Conservation (phyloP, 2,113 vertebrate species). For the Myiozetetes cayanensis region DNA sequence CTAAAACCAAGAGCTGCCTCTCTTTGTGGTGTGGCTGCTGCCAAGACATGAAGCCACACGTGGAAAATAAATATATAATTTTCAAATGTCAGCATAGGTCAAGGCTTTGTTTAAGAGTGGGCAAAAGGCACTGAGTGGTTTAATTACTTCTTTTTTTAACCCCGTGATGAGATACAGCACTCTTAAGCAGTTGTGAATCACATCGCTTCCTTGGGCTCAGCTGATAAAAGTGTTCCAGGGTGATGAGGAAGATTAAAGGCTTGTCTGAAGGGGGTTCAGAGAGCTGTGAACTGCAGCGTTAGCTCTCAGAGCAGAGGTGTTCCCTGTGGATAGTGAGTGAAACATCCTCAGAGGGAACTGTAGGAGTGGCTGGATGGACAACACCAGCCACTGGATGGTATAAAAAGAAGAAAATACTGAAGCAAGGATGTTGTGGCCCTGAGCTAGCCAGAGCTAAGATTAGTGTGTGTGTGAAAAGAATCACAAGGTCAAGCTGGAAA, state of each 20-base stretch:
- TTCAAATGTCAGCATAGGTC: neutral
- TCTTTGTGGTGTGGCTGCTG: conserved; percentile 15
- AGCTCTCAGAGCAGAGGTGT: neutral
- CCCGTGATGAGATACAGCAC: neutral
- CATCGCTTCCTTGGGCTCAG: neutral
- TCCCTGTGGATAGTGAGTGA: neutral
- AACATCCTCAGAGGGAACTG: neutral
- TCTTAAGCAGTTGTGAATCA: neutral
- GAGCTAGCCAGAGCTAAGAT: too few relatives aligned
- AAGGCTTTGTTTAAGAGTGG: neutral
- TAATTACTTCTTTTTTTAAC: neutral
- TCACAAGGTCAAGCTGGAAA: too few relatives aligned
- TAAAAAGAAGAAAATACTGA: too few relatives aligned
- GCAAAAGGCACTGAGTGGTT: neutral
- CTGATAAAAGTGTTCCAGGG: neutral
- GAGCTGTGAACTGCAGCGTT: too few relatives aligned
- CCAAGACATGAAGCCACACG: conserved; percentile 17
- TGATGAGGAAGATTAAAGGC: neutral
- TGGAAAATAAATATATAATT: conserved; percentile 41
- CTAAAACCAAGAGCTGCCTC: neutral
- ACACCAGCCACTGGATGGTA: too few relatives aligned
- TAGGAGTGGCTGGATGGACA: too few relatives aligned
- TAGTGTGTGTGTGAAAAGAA: too few relatives aligned
- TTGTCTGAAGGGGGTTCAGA: neutral
- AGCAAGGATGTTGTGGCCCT: too few relatives aligned